These are phyloP conservation scores for Orcinus orca DNA, from an alignment of 2,113 vertebrate genomes.

Conservation along the genomic window DNA sequence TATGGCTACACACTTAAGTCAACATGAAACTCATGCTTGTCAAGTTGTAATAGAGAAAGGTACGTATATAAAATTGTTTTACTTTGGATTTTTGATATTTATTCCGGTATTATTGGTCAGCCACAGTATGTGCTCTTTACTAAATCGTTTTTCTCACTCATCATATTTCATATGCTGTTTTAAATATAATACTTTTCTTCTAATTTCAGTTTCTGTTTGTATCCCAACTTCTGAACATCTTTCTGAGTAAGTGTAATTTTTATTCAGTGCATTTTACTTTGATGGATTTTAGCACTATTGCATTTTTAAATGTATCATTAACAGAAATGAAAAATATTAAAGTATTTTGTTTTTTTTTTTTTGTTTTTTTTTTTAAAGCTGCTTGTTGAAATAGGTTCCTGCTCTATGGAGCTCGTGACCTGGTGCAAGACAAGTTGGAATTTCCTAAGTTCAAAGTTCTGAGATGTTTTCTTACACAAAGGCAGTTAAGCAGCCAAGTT, in stretches of 20 bases:
- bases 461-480: conserved; percentile 66
- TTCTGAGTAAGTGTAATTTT: conserved; percentile 87
- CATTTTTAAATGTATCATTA: conserved; percentile 64
- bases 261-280: conserved; percentile 68
- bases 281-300: conserved; percentile 60
- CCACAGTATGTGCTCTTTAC: conserved; percentile 57
- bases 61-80: conserved; percentile 73
- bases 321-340: conserved; percentile 70
- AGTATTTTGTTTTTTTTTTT: conserved; percentile 50
- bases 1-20: conserved; percentile 93
- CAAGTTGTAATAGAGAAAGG: conserved; percentile 92
- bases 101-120: conserved; percentile 56
- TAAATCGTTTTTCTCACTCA: conserved; percentile 62
- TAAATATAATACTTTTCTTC: conserved; percentile 77
- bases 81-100: conserved; percentile 33
- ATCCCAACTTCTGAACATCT: conserved; percentile 81
- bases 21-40: conserved; percentile 89
- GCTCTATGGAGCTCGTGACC: conserved; percentile 71
- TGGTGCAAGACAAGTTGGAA: conserved; percentile 71
- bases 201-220: conserved; percentile 85
- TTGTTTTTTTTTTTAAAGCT: conserved; percentile 66
- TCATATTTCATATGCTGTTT: background rate
- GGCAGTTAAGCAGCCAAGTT: conserved; percentile 61
- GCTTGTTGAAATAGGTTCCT: conserved; percentile 78
- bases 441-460: conserved; percentile 77